A percentile compares a stretch with the other conserved stretches of the same genome.
phyloP scores from a whole-genome alignment of 1,140 invertebrate species.

The Leptopilina boulardi region DNA sequence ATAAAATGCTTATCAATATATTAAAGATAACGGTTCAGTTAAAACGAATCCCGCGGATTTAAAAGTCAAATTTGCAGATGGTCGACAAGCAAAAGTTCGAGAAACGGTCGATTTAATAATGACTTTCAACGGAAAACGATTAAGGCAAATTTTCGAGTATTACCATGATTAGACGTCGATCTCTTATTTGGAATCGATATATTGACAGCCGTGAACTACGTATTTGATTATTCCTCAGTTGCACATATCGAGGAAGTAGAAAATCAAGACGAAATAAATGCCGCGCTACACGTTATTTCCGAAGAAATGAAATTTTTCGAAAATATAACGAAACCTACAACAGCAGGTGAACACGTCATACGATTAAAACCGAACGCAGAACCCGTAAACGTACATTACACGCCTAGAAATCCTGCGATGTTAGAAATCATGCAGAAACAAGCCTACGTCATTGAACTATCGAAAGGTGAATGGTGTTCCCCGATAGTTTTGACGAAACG shows the following conservation, averaged over 20 bases:
- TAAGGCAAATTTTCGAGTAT: too few species aligned
- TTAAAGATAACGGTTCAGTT: not conserved
- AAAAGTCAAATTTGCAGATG: not conserved
- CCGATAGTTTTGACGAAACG: constrained; percentile 73
- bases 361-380: not conserved
- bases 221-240: too few species aligned
- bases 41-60: not conserved
- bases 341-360: not conserved
- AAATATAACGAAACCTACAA: not conserved
- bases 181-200: too few species aligned
- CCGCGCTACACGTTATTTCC: too few species aligned
- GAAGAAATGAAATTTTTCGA: too few species aligned
- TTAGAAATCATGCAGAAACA: constrained; percentile 25
- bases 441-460: constrained; percentile 62
- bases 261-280: too few species aligned
- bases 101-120: not conserved
- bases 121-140: not conserved
- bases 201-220: too few species aligned
- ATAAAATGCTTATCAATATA: not conserved
- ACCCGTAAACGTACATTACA: constrained; percentile 43
- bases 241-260: too few species aligned
- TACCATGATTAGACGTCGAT: too few species aligned
- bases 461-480: constrained; percentile 70
- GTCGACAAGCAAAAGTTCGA: not conserved
- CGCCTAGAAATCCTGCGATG: constrained; percentile 39